phyloP scores from a whole-genome alignment of 2,888 invertebrate genomes.

The Lasioglossum vierecki region DNA sequence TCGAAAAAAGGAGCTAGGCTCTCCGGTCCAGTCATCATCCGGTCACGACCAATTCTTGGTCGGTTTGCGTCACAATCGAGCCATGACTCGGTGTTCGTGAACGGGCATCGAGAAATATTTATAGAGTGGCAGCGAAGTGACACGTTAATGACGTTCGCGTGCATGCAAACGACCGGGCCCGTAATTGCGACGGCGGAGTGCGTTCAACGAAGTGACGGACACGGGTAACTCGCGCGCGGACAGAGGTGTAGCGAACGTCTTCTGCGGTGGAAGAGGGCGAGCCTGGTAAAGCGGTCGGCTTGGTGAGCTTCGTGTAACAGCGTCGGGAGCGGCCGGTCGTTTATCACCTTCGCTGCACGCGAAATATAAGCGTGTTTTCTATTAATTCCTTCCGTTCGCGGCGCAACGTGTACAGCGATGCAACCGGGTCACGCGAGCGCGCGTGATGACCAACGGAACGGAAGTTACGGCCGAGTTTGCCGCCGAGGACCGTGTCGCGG shows the following conservation, averaged over 20 bases:
- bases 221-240: slow-evolving; percentile 36
- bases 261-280: slow-evolving; percentile 9
- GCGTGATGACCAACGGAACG: slow-evolving; percentile 56
- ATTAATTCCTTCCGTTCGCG: slow-evolving; percentile 77
- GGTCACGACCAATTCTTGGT: not conserved
- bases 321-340: slow-evolving; percentile 62
- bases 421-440: slow-evolving; percentile 65
- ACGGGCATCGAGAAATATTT: slow-evolving; percentile 30
- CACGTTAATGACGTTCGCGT: slow-evolving; percentile 43
- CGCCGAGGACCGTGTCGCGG: slow-evolving; percentile 16
- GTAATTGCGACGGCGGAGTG: slow-evolving; percentile 21
- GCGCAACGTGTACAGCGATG: slow-evolving; percentile 37
- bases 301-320: slow-evolving; percentile 62
- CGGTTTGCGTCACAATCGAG: slow-evolving; percentile 13
- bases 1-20: not conserved
- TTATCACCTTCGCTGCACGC: slow-evolving; percentile 74
- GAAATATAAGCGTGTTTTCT: slow-evolving; percentile 79
- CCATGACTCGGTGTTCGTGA: slow-evolving; percentile 1
- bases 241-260: slow-evolving; percentile 30
- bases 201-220: slow-evolving; percentile 36
- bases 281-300: slow-evolving; percentile 23
- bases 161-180: slow-evolving; percentile 20
- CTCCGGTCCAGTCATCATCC: not conserved
- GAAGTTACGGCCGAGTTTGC: slow-evolving; percentile 57
- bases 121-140: slow-evolving; percentile 26